Evolutionary conservation across 2,888 invertebrate genomes (phyloP), one percentile per base, ranked within the genome.

Genomic region (Epinotia brunnichana): DNA sequence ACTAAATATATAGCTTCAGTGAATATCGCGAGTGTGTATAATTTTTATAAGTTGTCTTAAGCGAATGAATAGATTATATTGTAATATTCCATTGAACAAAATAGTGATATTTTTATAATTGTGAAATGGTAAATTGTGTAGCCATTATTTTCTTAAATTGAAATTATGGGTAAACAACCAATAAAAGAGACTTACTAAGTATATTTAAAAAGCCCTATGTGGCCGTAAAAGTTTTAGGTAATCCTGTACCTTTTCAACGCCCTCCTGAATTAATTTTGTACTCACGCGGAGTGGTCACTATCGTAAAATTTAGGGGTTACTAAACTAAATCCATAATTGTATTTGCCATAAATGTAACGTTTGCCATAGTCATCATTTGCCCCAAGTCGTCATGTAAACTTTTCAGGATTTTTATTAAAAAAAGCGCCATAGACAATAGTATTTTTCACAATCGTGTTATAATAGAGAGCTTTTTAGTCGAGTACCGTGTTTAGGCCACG

Each of bases 81-180:
- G 24, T 72, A 56, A 82, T 81, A 80, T 82, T 82, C 79, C 78
- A 70, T 76, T 74, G 79, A 84, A 80, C 82, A 81, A 80, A 81
- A 70, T 77, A 79, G 76, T 75, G 75, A 76, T 80, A 78, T 81
- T 79, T 82, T 80, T 80, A 76, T 80, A 76, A 76, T 71, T 64
- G 54, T 62, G 69, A 56, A 69, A 61, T 73, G 48, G 61, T 73
- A 72, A 57, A 53, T 17, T 41, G 44, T 69, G 63, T 61, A 54
- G 60, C 69, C 66, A 69, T 61, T 64, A 61, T 51, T 62, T 64
- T 66, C 48, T 60, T 61, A 57, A 53, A 48, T 41, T 35, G n/a
- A 54, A 71, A 60, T 70, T 24, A 53, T 53, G 39, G 35, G 11
- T 60, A 60, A 24, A 9, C 15, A 54, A 60, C 41, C 24, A 19